phyloP scores from a whole-genome alignment of 30 jellyfish, hydroid and myxozoan genomes.

The Catostylus mosaicus region DNA sequence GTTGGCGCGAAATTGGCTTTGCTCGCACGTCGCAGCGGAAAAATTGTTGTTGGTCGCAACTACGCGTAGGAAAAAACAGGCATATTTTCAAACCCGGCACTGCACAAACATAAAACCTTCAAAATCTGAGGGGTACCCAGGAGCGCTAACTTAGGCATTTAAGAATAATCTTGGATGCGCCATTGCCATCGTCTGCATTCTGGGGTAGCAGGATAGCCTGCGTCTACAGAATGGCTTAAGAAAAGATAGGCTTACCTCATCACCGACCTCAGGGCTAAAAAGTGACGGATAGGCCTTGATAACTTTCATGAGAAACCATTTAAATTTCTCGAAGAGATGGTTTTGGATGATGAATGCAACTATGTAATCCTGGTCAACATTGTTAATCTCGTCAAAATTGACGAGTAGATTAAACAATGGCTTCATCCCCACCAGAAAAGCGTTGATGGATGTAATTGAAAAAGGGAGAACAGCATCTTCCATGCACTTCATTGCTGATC shows the following conservation, averaged over 20 bases:
- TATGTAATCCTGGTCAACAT: background rate
- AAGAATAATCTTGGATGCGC: no score
- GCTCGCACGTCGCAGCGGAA: no score
- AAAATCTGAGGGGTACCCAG: no score
- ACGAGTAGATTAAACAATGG: background rate
- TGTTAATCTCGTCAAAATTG: background rate
- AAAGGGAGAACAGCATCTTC: background rate
- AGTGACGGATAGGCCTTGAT: background rate
- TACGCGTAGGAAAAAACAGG: no score
- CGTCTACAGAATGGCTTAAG: no score
- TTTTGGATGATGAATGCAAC: background rate
- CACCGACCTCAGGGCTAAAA: background rate
- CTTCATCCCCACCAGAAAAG: background rate
- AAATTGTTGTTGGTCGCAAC: no score
- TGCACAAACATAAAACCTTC: no score
- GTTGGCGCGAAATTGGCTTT: no score
- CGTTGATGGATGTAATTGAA: background rate
- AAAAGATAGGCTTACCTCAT: conserved; percentile 15
- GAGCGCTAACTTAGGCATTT: no score
- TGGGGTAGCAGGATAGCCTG: no score
- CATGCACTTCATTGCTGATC: background rate
- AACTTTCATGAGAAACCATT: background rate
- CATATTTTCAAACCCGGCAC: no score
- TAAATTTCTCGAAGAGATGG: background rate
- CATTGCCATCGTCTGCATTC: no score